Base-by-base conservation (phyloP, 2,888 invertebrate species). In the Thera obeliscata region DNA sequence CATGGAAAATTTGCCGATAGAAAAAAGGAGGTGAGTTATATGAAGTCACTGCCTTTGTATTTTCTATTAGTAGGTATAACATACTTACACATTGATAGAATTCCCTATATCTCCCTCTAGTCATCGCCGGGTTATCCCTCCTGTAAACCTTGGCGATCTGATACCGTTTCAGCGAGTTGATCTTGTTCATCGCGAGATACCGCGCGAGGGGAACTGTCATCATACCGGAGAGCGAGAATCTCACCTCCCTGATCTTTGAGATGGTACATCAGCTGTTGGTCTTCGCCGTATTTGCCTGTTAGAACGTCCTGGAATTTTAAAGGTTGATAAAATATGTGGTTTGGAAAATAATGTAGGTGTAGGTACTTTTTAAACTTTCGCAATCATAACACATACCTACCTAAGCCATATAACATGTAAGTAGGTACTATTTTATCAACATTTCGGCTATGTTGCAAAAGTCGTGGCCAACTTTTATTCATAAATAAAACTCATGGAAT, bases 231-330 rank as follows among this genome's bases (percentile, higher is more conserved):
- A 0, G 99, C 98, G 56, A 99, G 94, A 69, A 98, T 96, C 94
- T 99, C 99, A 41, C 99, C 99, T 63, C 99, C 99, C 91, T 99
- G 99, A 92, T 99, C 99, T 86, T 98, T 98, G 56, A 99, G 94
- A 89, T 99, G 99, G 88, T 99, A 99, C 69, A 99, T 99, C 8
- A 99, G 94, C 87, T 99, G 99, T 0, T 99, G 98, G 87, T 99
- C 99, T 92, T 99, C 99, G 0, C 99, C 99, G 94, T 99, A 99
- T 93, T 99, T 99, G 57, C 99, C 99, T 33, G 98, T 99, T 61
- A 99, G 93, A 3, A 99, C 98, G 89, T 99, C 99, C 98, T 98
- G 86, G 67, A 70, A 56, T 33, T 11, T 11, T 0, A 43, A 66
- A 50, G 41, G 11, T 12, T 38, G 22, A 22, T 22, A 22, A 22